phyloP scores from a whole-genome alignment of 2,797 vertebrate species.

The Chrysocyon brachyurus region DNA sequence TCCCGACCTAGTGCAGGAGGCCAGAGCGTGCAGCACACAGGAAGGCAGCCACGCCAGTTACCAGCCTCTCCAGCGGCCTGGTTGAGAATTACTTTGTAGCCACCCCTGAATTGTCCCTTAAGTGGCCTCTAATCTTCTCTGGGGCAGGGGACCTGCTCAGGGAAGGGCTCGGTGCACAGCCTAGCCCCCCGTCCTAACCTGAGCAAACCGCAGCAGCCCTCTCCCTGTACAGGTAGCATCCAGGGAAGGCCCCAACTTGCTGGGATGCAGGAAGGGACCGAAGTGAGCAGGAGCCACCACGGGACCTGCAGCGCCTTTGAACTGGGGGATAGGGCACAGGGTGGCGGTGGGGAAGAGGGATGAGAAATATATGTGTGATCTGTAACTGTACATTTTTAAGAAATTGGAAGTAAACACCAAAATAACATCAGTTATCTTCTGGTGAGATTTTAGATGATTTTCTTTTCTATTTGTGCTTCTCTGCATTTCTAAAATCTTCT shows the following conservation, averaged over 20 bases:
- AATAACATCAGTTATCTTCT: not conserved
- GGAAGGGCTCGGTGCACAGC: not conserved
- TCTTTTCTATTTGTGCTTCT: slow-evolving; percentile 6
- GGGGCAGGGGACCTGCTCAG: not conserved
- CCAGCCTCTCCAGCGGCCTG: not conserved
- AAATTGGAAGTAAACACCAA: not conserved
- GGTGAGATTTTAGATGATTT: not conserved
- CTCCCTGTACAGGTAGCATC: not conserved
- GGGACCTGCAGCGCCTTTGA: not conserved
- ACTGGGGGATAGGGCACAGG: not conserved
- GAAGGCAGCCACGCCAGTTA: not conserved
- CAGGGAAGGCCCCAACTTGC: not conserved
- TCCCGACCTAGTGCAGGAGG: too few relatives aligned
- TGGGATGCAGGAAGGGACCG: not conserved
- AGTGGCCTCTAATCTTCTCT: not conserved
- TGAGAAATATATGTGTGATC: not conserved
- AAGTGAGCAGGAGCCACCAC: not conserved
- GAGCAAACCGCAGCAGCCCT: not conserved
- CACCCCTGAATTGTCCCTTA: not conserved
- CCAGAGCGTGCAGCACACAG: too few relatives aligned
- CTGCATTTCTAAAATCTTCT: not conserved
- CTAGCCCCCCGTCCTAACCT: not conserved
- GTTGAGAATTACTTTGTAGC: not conserved
- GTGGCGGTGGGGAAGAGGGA: not conserved
- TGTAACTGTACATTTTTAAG: not conserved